Conservation (phyloP, 2,888 invertebrate species). For the Dermolepida albohirtum region DNA sequence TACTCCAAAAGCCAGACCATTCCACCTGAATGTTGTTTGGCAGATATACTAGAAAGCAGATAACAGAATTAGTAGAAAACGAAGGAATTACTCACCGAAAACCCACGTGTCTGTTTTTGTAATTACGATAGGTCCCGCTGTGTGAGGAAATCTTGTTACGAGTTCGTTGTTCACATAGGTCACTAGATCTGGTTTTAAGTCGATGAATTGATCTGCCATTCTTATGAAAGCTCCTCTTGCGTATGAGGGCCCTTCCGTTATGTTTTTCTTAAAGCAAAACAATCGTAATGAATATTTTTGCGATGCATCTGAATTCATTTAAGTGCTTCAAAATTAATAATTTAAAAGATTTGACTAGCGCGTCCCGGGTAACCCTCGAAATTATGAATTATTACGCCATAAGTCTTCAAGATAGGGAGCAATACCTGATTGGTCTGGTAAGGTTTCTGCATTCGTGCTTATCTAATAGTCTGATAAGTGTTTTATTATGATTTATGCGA, state of each 20-base stretch:
- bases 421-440: too few relatives aligned
- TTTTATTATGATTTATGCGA: too few relatives aligned
- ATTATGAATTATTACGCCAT: too few relatives aligned
- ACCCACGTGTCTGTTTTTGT: constrained; percentile 75
- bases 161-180: constrained; percentile 1
- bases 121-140: not conserved
- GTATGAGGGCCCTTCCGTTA: constrained; percentile 9
- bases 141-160: constrained; percentile 15
- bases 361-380: too few relatives aligned
- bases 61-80: not conserved
- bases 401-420: too few relatives aligned
- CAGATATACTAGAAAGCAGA: constrained; percentile 6
- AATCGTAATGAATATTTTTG: too few relatives aligned
- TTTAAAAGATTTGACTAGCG: too few relatives aligned
- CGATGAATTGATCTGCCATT: constrained; percentile 9
- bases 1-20: constrained; percentile 19
- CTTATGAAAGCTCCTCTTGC: constrained; percentile 4
- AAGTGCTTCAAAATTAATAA: too few relatives aligned
- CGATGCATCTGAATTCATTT: too few relatives aligned
- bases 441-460: too few relatives aligned
- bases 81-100: not conserved
- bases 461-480: too few relatives aligned
- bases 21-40: constrained; percentile 20
- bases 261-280: constrained; percentile 24
- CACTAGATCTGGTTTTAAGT: constrained; percentile 2